Base-by-base conservation (phyloP, 2,113 vertebrate species). In the Crypturellus undulatus region DNA sequence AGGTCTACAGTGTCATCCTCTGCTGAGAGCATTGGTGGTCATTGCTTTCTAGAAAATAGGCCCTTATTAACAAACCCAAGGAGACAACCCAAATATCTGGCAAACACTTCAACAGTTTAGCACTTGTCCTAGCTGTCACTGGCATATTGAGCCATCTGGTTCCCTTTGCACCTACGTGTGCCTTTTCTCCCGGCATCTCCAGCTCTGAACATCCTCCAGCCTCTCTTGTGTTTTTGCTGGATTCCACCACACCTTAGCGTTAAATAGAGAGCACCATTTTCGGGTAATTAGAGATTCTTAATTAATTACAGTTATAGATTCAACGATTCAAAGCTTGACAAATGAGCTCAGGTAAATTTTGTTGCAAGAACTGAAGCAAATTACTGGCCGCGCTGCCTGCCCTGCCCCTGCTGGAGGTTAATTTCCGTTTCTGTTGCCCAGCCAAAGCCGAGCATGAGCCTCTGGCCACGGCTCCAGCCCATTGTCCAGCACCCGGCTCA, bases 291-390 rank as follows among this genome's bases (percentile, higher is more conserved):
- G 82, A 88, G 42, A 90, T 86, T 72, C 89, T 64, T 94, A 94
- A 95, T 95, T 88, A 83, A 91, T 95, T 95, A 79, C 51, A 91
- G 45, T 68, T 89, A 90, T 24, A 79, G 96, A 93, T 92, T 94
- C 86, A 90, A 92, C 87, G 77, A 92, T 56, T 84, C 83, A 76
- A 94, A 92, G 77, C 79, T 43, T 89, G 80, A 94, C 96, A 89
- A 95, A 94, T 89, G 68, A 96, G 82, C 72, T 58, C 68, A 64
- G 88, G 79, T 70, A 82, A 87, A 79, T 89, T 94, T 91, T 92
- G 78, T 84, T 89, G 85, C 68, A 94, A 79, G 71, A 94, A 36
- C 0, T 63, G 64, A 56, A 84, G 92, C 93, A 93, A 93, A 92
- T 95, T 80, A 42, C 90, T 78, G 72, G 83, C 90, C 88, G 69